Evolutionary conservation across 2,888 invertebrate genomes (phyloP).

Genomic region (Drosophila rellima): DNA sequence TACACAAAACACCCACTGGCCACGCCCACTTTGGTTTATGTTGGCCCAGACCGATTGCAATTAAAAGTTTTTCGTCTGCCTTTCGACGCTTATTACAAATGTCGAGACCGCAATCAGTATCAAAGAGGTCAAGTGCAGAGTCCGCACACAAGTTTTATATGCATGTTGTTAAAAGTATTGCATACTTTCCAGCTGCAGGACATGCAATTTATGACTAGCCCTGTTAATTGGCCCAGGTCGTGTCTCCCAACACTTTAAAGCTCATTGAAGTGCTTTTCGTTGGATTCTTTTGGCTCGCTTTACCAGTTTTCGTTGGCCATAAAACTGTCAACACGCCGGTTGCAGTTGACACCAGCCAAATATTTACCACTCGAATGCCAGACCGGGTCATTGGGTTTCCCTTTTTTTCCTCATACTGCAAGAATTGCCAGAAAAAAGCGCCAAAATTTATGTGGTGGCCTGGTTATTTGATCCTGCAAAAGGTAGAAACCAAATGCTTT

Average conservation of each 20-base stretch:
- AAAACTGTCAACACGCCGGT: slow-evolving; percentile 59
- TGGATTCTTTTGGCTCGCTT: slow-evolving; percentile 12
- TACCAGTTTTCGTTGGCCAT: slow-evolving; percentile 37
- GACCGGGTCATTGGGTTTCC: slow-evolving; percentile 2
- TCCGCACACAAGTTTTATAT: slow-evolving; percentile 24
- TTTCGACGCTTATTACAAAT: slow-evolving; percentile 70
- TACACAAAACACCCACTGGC: slow-evolving; percentile 9
- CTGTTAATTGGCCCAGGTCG: slow-evolving; percentile 62
- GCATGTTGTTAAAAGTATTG: slow-evolving; percentile 24
- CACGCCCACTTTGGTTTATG: slow-evolving; percentile 32
- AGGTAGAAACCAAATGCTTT: not conserved
- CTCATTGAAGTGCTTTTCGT: not conserved
- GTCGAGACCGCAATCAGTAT: slow-evolving; percentile 68
- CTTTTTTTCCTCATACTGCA: slow-evolving; percentile 1
- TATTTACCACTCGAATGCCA: slow-evolving; percentile 56
- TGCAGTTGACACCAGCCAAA: slow-evolving; percentile 48
- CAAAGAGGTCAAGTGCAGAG: slow-evolving; percentile 71
- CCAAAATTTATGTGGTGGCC: slow-evolving; percentile 73
- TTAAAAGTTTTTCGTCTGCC: slow-evolving; percentile 71
- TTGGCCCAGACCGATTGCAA: slow-evolving; percentile 49
- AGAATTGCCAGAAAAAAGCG: slow-evolving; percentile 40
- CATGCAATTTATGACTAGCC: slow-evolving; percentile 55
- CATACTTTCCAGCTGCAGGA: slow-evolving; percentile 25
- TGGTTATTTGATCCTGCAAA: slow-evolving; percentile 19
- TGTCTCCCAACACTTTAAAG: slow-evolving; percentile 36